Percentiles rank a stretch among this genome's conserved stretches.
phyloP scores from a whole-genome alignment of 2,888 invertebrate genomes.

The Glomeris marginata region DNA sequence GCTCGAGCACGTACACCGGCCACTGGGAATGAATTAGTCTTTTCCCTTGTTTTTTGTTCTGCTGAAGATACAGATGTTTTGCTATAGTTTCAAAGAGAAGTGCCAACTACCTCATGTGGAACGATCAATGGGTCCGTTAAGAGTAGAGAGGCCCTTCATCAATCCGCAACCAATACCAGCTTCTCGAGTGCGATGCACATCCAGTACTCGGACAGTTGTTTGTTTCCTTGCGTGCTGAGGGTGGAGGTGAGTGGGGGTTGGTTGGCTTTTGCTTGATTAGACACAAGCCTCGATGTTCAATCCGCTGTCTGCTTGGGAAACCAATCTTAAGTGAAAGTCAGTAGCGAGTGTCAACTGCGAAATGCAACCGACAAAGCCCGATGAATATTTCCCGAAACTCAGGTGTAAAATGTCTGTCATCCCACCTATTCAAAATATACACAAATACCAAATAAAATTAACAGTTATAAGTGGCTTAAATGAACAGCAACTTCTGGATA shows the following conservation, averaged over 20 bases:
- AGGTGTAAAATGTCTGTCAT: conserved; percentile 53
- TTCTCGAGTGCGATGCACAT: too few species aligned
- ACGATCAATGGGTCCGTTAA: too few species aligned
- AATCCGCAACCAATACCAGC: too few species aligned
- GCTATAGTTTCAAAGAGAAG: too few species aligned
- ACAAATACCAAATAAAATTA: conserved; percentile 3
- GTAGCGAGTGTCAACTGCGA: conserved; percentile 65
- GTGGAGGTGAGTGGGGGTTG: neutral
- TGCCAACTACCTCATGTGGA: too few species aligned
- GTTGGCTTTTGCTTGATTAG: conserved; percentile 14
- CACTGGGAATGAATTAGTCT: too few species aligned
- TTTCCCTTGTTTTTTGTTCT: too few species aligned
- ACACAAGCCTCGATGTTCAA: conserved; percentile 31
- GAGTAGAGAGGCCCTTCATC: too few species aligned
- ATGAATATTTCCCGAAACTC: conserved; percentile 43
- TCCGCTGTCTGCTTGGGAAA: conserved; percentile 47
- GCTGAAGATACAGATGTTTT: too few species aligned
- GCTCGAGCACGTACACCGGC: too few species aligned
- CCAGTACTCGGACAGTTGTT: too few species aligned
- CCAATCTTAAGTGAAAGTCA: conserved; percentile 50
- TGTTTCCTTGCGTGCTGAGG: too few species aligned
- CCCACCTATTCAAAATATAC: conserved; percentile 44
- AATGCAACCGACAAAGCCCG: conserved; percentile 66
- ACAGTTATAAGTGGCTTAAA: neutral
- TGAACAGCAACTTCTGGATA: neutral